phyloP scores from a whole-genome alignment of 2,797 vertebrate species.

The Amblyopsis hoosieri region DNA sequence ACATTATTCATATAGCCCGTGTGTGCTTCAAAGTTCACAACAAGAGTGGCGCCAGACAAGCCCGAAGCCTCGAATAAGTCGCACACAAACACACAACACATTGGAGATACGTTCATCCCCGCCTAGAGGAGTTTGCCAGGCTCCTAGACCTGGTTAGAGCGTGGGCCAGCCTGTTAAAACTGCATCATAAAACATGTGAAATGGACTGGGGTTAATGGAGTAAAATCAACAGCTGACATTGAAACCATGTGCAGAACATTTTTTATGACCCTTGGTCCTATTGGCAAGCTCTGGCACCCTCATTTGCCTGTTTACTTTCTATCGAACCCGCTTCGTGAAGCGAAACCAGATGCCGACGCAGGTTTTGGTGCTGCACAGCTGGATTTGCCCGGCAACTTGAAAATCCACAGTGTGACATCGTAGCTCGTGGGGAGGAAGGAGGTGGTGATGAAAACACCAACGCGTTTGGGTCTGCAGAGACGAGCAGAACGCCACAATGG shows the following conservation, averaged over 20 bases:
- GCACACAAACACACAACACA: too few relatives aligned
- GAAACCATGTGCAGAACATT: neutral
- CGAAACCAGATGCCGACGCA: slow-evolving; percentile 56
- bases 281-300: slow-evolving; percentile 10
- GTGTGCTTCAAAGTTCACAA: too few relatives aligned
- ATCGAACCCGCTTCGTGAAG: slow-evolving; percentile 31
- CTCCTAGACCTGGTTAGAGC: too few relatives aligned
- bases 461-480: slow-evolving; percentile 54
- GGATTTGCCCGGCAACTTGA: too few relatives aligned
- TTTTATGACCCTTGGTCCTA: slow-evolving; percentile 3
- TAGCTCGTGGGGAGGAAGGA: neutral
- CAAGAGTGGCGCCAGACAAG: too few relatives aligned
- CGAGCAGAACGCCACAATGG: neutral
- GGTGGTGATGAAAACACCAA: slow-evolving; percentile 2
- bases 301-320: slow-evolving; percentile 34
- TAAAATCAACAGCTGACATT: slow-evolving; percentile 9
- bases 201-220: slow-evolving; percentile 8
- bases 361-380: slow-evolving; percentile 30
- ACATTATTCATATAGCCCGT: too few relatives aligned
- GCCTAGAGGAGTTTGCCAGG: too few relatives aligned
- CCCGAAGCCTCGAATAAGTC: too few relatives aligned
- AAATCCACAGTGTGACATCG: neutral
- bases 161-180: too few relatives aligned
- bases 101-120: too few relatives aligned
- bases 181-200: neutral